Evolutionary conservation across 2,888 invertebrate species (phyloP).

Genomic region (Leucophenga maculata): DNA sequence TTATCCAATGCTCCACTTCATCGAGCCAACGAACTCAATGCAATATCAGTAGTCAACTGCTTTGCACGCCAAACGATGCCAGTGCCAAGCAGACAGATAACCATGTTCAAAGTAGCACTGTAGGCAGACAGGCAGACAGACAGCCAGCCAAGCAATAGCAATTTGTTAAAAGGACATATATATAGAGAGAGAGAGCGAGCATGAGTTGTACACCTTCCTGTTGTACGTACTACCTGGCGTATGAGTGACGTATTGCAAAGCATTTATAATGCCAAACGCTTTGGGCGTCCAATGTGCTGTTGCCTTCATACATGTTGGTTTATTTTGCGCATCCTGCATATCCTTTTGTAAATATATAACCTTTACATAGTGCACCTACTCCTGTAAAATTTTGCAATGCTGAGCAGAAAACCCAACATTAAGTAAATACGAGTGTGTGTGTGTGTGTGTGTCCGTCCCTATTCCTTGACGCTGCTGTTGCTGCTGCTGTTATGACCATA

Average conservation of each 20-base stretch:
- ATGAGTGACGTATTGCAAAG: constrained; percentile 59
- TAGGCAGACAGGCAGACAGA: neutral
- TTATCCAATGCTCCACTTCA: too few species aligned
- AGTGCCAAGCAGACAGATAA: neutral
- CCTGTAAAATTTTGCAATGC: neutral
- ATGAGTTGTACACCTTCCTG: constrained; percentile 2
- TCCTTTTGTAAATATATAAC: neutral
- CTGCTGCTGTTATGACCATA: constrained; percentile 20
- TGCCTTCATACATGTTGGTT: neutral
- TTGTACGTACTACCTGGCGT: constrained; percentile 46
- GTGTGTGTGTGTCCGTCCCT: constrained; percentile 8
- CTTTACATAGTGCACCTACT: too few species aligned
- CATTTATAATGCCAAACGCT: constrained; percentile 53
- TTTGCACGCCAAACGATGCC: constrained; percentile 6
- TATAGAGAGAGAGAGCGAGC: too few species aligned
- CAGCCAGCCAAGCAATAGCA: constrained; percentile 29
- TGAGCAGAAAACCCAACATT: constrained; percentile 2
- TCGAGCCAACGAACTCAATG: too few species aligned
- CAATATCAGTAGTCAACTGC: neutral
- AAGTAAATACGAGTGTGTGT: constrained; percentile 3
- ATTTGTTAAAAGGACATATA: constrained; percentile 54
- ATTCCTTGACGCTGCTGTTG: constrained; percentile 19
- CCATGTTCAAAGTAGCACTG: constrained; percentile 30
- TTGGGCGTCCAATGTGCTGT: neutral
- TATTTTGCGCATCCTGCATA: constrained; percentile 11